Conservation (phyloP, 2,797 vertebrate genomes). For the Poecilia velifera region DNA sequence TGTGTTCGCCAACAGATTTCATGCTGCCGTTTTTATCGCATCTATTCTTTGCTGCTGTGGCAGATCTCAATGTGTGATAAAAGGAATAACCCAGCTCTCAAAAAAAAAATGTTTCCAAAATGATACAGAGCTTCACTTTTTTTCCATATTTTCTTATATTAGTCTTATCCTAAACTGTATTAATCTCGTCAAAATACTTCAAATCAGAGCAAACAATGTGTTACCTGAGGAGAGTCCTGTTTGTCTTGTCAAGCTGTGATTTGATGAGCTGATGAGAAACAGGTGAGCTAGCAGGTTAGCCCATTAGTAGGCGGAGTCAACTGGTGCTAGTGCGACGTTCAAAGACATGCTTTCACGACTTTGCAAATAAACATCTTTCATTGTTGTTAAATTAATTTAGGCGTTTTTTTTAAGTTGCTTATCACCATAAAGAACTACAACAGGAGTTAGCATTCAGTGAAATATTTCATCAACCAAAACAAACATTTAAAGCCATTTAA, state of each 20-base stretch:
- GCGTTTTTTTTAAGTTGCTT: neutral
- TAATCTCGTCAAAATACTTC: neutral
- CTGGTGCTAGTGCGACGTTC: no score
- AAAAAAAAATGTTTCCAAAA: neutral
- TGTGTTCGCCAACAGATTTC: neutral
- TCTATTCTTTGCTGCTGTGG: neutral
- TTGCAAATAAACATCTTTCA: neutral
- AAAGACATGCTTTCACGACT: neutral
- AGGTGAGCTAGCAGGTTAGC: no score
- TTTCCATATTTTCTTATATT: neutral
- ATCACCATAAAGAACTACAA: neutral
- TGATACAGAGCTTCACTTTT: neutral
- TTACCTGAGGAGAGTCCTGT: no score
- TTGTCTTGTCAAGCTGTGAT: no score
- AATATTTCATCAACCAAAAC: neutral
- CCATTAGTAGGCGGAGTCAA: no score
- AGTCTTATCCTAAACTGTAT: neutral
- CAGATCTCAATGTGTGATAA: neutral
- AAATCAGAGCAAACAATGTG: neutral
- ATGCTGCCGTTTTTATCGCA: neutral
- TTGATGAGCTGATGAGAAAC: no score
- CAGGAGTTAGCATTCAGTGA: neutral
- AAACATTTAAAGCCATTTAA: neutral
- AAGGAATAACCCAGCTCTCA: neutral
- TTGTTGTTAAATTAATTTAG: neutral